Evolutionary conservation across 2,797 vertebrate species (phyloP).

Genomic region (Anas bahamensis): DNA sequence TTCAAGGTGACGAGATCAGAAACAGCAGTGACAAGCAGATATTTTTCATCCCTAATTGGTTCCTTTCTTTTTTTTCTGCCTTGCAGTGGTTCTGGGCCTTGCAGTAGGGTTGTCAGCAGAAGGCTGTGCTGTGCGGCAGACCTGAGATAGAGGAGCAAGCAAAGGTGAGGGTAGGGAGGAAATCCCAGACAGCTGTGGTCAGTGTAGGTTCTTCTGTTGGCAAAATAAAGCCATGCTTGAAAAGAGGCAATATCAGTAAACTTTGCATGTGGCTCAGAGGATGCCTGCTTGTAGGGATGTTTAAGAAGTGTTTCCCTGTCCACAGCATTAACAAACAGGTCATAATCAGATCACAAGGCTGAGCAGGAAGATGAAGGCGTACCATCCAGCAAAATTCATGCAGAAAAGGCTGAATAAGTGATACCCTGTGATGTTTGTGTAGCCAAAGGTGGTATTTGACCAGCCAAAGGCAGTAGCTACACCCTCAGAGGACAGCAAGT

Average conservation of each 20-base stretch:
- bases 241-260: neutral
- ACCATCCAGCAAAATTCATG: neutral
- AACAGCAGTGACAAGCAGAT: neutral
- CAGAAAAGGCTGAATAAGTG: neutral
- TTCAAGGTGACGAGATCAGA: neutral
- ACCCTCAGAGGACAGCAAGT: neutral
- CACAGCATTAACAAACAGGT: neutral
- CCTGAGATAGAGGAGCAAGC: neutral
- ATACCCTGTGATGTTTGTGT: neutral
- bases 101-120: neutral
- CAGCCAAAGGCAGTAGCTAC: neutral
- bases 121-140: neutral
- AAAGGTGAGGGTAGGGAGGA: neutral
- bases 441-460: constrained; percentile 4
- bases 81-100: neutral
- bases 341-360: neutral
- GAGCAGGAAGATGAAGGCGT: neutral
- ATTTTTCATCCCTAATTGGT: neutral
- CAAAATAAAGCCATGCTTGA: neutral
- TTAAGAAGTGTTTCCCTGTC: neutral
- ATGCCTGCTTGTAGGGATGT: neutral
- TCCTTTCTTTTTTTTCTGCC: neutral
- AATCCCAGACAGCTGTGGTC: neutral
- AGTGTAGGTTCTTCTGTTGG: neutral
- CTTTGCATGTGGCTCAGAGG: neutral